A percentile compares a stretch with the other conserved stretches of the same genome.
These are phyloP conservation scores for Bostrychus sinensis DNA, from an alignment of 2,113 vertebrate genomes.

Conservation along the genomic window DNA sequence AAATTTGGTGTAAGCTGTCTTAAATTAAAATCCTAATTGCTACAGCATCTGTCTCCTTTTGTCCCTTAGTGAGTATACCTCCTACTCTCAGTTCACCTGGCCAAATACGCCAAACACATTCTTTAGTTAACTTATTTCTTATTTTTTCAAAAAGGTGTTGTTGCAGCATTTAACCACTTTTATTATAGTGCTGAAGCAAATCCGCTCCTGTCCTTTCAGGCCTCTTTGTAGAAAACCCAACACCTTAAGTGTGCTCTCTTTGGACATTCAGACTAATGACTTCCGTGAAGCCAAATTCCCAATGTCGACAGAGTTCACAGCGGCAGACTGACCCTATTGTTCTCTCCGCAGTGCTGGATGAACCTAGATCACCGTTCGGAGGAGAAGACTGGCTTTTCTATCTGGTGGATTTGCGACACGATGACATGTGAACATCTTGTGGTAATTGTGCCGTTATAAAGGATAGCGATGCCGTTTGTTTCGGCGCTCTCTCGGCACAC, in stretches of 20 bases:
- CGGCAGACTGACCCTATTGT: constrained; percentile 42
- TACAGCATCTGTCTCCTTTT: too few species aligned
- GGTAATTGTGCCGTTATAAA: constrained; percentile 49
- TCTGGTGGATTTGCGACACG: constrained; percentile 44
- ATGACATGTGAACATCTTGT: constrained; percentile 42
- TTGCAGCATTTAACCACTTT: not conserved
- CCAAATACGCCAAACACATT: too few species aligned
- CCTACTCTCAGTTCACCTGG: too few species aligned
- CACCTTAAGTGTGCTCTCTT: not conserved
- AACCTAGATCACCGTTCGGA: constrained; percentile 38
- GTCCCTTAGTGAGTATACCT: too few species aligned
- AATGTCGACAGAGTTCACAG: constrained; percentile 31
- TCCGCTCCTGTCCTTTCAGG: not conserved
- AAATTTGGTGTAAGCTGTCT: too few species aligned
- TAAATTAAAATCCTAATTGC: too few species aligned
- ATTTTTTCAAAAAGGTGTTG: too few species aligned
- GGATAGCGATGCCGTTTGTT: constrained; percentile 24
- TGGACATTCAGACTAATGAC: constrained; percentile 28
- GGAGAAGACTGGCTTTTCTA: constrained; percentile 46
- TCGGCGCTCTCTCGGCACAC: constrained; percentile 23
- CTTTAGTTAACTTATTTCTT: too few species aligned
- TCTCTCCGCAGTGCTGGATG: constrained; percentile 32
- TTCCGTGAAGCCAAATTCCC: constrained; percentile 32
- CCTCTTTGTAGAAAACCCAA: not conserved
- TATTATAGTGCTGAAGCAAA: not conserved